Conservation (phyloP, 2,113 vertebrate species). For the Sialia sialis region DNA sequence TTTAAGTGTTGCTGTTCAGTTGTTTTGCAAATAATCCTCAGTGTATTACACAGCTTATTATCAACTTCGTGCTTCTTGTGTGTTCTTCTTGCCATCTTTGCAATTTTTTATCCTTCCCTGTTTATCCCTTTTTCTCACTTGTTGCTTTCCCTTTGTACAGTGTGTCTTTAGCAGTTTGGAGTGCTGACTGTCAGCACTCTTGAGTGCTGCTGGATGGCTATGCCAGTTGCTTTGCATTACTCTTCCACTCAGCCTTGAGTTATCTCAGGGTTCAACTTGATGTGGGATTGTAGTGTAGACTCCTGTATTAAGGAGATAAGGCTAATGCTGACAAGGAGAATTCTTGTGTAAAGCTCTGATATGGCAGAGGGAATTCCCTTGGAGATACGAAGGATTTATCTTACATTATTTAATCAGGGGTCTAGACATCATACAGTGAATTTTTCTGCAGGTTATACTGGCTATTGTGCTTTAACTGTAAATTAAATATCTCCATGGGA, state of each 20-base stretch:
- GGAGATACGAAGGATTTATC: background rate
- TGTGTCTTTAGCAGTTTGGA: background rate
- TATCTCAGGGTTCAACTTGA: background rate
- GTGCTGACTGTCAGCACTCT: background rate
- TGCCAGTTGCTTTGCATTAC: background rate
- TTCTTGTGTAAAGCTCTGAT: background rate
- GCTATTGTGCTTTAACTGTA: background rate
- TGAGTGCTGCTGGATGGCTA: background rate
- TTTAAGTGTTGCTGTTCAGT: background rate
- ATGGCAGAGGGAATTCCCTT: background rate
- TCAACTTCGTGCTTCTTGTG: background rate
- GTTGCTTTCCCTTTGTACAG: background rate
- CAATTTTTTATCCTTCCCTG: background rate
- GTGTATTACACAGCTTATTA: background rate
- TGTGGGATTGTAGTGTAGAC: background rate
- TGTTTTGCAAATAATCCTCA: background rate
- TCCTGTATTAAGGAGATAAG: background rate
- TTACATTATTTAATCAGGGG: background rate
- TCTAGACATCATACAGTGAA: background rate
- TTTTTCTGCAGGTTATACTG: background rate
- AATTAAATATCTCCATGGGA: background rate
- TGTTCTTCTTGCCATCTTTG: background rate
- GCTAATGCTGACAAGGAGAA: background rate
- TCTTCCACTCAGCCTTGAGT: background rate
- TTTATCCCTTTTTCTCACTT: background rate